Percentiles rank a stretch among this genome's conserved stretches.
Evolutionary conservation across 2,797 vertebrate species (phyloP).

Genomic region (Limnodromus scolopaceus): DNA sequence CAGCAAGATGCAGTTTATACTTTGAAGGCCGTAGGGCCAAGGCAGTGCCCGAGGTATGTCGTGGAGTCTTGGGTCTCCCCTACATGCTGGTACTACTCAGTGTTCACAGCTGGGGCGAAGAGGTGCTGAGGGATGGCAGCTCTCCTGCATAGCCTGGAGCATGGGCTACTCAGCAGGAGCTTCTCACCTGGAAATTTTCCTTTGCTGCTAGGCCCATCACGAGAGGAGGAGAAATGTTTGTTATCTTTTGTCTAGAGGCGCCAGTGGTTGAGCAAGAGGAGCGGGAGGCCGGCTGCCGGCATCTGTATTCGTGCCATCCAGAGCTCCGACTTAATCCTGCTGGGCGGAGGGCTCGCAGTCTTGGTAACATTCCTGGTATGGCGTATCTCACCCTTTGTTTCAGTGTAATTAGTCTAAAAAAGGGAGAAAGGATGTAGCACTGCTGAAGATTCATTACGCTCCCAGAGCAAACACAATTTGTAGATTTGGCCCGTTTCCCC

Average conservation of each 20-base stretch:
- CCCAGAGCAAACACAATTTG: not conserved
- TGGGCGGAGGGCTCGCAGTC: not conserved
- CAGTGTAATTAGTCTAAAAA: not conserved
- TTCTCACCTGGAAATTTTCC: not conserved
- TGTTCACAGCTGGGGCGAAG: not conserved
- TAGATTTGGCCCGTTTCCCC: not conserved
- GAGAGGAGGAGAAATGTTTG: not conserved
- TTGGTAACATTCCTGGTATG: not conserved
- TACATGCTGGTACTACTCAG: rapidly evolving
- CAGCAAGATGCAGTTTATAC: not conserved
- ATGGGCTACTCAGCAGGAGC: not conserved
- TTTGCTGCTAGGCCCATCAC: not conserved
- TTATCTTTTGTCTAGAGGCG: not conserved
- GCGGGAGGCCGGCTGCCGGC: not conserved
- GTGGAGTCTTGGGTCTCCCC: not conserved
- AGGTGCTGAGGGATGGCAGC: not conserved
- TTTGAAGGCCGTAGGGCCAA: not conserved
- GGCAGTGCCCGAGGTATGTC: not conserved
- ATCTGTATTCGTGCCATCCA: not conserved
- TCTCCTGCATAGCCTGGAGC: not conserved
- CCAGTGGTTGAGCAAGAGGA: slow-evolving; percentile 30
- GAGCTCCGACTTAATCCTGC: not conserved
- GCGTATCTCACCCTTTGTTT: not conserved
- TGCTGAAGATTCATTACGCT: rapidly evolving
- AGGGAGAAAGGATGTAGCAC: not conserved